Evolutionary conservation across 2,888 invertebrate genomes (phyloP), one percentile per base, ranked within the genome.

Genomic region (Phrixothrix hirtus): DNA sequence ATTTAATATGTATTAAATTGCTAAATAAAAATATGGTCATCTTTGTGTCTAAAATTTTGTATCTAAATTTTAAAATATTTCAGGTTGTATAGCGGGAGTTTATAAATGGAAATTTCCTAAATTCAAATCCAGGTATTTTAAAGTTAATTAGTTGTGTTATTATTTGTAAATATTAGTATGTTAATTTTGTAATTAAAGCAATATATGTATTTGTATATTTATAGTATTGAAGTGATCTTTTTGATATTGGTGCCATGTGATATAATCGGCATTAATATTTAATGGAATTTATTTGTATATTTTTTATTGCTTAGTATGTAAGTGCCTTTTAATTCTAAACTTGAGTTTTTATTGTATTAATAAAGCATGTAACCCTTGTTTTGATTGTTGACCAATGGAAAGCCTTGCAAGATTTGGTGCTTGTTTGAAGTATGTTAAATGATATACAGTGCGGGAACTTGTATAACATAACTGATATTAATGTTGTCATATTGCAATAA

Each of bases 241-340:
- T 56, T 55, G 60, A 59, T 61, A 63, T 65, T 66, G 64, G 69
- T 70, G 69, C 70, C 70, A 71, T 71, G 68, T 67, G 70, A 67
- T 68, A 63, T 66, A 62, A 62, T 63, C 67, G 67, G 68, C 68
- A 69, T 66, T 67, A 67, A 66, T 61, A 60, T 61, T 57, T 59
- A 60, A 62, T 45, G 58, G 62, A 62, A 62, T 64, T 60, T 53
- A 48, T 46, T 50, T 65, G 64, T 67, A 66, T 59, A 65, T 67
- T 67, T 67, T 64, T 58, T 54, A 49, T 54, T 45, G 34, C 34
- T 39, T 49, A 54, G 44, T 54, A 30, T 41, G 34, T 67, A 70
- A 70, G 69, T 69, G 70, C 70, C 70, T 70, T 70, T 65, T 63
- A 65, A 66, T 66, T 56, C 46, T 57, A 54, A 56, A 54, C 43